These are phyloP conservation scores for Tortricodes alternella DNA, from an alignment of 2,888 invertebrate species.

Conservation along the genomic window DNA sequence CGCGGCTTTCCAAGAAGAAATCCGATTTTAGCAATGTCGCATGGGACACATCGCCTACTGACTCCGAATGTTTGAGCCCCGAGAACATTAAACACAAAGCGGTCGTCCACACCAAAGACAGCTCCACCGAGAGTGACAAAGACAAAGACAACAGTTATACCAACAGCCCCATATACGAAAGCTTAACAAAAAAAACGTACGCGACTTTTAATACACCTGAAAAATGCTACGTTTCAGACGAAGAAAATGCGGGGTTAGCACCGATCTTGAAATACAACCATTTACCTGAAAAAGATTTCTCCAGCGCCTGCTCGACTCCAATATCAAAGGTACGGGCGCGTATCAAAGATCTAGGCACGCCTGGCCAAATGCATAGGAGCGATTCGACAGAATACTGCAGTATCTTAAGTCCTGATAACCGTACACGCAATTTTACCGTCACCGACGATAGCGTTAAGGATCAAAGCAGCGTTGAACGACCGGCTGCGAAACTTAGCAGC, in stretches of 20 bases:
- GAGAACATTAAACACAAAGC: slow-evolving; percentile 55
- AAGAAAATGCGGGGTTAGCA: slow-evolving; percentile 43
- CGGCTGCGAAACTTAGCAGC: slow-evolving; percentile 62
- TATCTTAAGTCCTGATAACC: slow-evolving; percentile 66
- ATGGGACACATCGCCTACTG: slow-evolving; percentile 66
- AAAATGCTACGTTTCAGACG: slow-evolving; percentile 57
- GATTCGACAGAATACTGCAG: slow-evolving; percentile 80
- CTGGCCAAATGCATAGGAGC: slow-evolving; percentile 65
- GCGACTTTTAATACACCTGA: slow-evolving; percentile 46
- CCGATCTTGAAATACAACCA: slow-evolving; percentile 49
- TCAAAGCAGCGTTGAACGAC: slow-evolving; percentile 48
- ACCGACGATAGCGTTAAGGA: slow-evolving; percentile 53
- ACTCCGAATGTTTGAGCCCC: slow-evolving; percentile 64
- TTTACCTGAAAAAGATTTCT: slow-evolving; percentile 56
- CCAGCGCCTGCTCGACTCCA: slow-evolving; percentile 73
- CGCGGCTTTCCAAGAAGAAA: slow-evolving; percentile 54
- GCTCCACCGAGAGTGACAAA: slow-evolving; percentile 60
- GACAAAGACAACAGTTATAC: slow-evolving; percentile 55
- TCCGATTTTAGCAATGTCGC: slow-evolving; percentile 57
- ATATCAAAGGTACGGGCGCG: slow-evolving; percentile 61
- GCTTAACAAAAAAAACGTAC: slow-evolving; percentile 47
- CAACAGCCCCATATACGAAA: slow-evolving; percentile 63
- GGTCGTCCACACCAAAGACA: slow-evolving; percentile 53
- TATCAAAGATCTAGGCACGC: slow-evolving; percentile 63
- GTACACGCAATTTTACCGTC: slow-evolving; percentile 48